phyloP scores from a whole-genome alignment of 2,113 vertebrate species.

The Azemiops feae region DNA sequence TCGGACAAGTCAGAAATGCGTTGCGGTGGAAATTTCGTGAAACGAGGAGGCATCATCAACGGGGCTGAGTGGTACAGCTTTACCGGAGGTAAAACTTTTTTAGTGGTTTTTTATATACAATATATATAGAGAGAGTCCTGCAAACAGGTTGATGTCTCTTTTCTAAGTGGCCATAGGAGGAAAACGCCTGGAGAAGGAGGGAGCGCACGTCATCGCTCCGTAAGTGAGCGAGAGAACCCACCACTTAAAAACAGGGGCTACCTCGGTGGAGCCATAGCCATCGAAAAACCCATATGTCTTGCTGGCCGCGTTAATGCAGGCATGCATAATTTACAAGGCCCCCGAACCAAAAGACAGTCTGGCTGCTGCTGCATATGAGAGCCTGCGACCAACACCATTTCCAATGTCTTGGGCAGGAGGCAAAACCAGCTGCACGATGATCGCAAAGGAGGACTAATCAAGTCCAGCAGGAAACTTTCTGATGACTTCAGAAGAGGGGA shows the following conservation, averaged over 20 bases:
- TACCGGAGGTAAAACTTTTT: conserved; percentile 81
- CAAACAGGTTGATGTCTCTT: not conserved
- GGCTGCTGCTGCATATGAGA: not conserved
- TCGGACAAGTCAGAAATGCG: conserved; percentile 83
- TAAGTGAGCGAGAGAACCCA: not conserved
- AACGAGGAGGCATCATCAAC: conserved; percentile 86
- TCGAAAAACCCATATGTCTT: not conserved
- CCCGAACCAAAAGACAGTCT: not conserved
- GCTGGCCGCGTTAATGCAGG: not conserved
- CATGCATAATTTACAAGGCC: not conserved
- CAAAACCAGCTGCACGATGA: not conserved
- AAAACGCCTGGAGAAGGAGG: not conserved
- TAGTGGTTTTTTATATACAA: not conserved
- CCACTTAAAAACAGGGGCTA: not conserved
- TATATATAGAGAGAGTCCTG: too few relatives aligned
- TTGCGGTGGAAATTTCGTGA: conserved; percentile 89
- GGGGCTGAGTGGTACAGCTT: conserved; percentile 98
- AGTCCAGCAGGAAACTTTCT: not conserved
- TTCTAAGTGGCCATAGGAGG: not conserved
- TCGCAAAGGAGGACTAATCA: not conserved
- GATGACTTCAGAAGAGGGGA: not conserved
- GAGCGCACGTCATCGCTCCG: not conserved
- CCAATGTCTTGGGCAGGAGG: not conserved
- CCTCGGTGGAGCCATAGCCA: not conserved
- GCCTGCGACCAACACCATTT: not conserved